Evolutionary conservation across 2,888 invertebrate species (phyloP).

Genomic region (Urechis unicinctus): DNA sequence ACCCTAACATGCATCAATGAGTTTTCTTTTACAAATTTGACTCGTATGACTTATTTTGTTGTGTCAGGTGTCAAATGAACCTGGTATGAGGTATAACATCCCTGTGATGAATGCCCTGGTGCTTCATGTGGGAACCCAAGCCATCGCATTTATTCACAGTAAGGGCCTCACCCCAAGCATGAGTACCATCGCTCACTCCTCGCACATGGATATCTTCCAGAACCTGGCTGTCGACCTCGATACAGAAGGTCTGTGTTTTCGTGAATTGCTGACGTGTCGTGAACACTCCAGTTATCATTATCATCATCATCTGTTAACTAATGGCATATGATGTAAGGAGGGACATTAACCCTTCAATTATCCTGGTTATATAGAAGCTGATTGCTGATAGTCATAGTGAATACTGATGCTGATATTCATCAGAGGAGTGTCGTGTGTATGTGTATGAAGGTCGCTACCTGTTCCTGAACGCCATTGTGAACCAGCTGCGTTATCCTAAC

Average conservation of each 20-base stretch:
- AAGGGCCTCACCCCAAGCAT: constrained; percentile 90
- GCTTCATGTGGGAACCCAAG: constrained; percentile 94
- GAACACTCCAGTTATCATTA: too few species aligned
- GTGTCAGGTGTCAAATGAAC: constrained; percentile 52
- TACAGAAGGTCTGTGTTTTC: constrained; percentile 69
- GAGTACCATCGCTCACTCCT: constrained; percentile 90
- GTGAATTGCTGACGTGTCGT: not conserved
- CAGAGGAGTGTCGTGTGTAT: too few species aligned
- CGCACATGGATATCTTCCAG: constrained; percentile 99
- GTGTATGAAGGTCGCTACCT: constrained; percentile 66
- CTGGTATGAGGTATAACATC: constrained; percentile 89
- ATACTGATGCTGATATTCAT: too few species aligned
- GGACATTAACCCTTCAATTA: too few species aligned
- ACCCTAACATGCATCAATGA: too few species aligned
- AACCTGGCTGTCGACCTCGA: constrained; percentile 96
- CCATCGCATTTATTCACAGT: constrained; percentile 81
- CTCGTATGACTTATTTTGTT: not conserved
- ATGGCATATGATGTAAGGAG: too few species aligned
- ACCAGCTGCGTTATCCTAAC: constrained; percentile 97
- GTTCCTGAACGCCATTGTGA: constrained; percentile 96
- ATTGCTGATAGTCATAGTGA: too few species aligned
- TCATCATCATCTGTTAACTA: too few species aligned
- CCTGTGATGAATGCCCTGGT: constrained; percentile 95
- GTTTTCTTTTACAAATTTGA: too few species aligned
- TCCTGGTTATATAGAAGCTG: too few species aligned